phyloP scores from a whole-genome alignment of 1,140 invertebrate genomes.

The Tribolium madens region DNA sequence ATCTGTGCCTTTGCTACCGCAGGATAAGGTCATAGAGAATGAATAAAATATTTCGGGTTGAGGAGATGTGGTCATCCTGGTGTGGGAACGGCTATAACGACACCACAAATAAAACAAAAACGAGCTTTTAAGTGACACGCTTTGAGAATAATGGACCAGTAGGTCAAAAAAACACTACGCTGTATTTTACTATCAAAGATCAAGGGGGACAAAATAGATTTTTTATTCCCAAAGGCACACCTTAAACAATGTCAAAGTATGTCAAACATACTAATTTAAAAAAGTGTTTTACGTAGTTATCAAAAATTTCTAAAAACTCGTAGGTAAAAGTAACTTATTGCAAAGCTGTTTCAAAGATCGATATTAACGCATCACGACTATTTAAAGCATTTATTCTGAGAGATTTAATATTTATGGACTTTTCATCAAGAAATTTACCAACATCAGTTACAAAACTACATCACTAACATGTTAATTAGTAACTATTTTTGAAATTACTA shows the following conservation, averaged over 20 bases:
- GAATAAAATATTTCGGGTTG: constrained; percentile 35
- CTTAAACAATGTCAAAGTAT: not conserved
- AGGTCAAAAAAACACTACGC: constrained; percentile 6
- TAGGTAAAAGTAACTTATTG: no score
- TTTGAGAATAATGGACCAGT: constrained; percentile 30
- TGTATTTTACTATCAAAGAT: constrained; percentile 24
- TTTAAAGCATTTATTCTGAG: not conserved
- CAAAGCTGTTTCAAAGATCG: not conserved
- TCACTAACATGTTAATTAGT: no score
- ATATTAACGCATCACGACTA: not conserved
- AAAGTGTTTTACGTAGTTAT: not conserved
- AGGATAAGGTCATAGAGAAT: constrained; percentile 33
- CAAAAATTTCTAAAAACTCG: no score
- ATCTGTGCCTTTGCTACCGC: constrained; percentile 35
- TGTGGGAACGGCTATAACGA: constrained; percentile 32
- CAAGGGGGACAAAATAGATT: constrained; percentile 3
- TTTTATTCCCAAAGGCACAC: constrained; percentile 5
- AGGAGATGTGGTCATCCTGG: constrained; percentile 20
- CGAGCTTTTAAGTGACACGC: constrained; percentile 31
- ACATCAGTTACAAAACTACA: not conserved
- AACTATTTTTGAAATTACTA: no score
- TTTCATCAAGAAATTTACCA: not conserved
- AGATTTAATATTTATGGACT: not conserved
- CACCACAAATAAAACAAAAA: constrained; percentile 33
- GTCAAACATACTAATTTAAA: not conserved